Evolutionary conservation across 2,113 vertebrate genomes (phyloP).

Genomic region (Mus spicilegus): DNA sequence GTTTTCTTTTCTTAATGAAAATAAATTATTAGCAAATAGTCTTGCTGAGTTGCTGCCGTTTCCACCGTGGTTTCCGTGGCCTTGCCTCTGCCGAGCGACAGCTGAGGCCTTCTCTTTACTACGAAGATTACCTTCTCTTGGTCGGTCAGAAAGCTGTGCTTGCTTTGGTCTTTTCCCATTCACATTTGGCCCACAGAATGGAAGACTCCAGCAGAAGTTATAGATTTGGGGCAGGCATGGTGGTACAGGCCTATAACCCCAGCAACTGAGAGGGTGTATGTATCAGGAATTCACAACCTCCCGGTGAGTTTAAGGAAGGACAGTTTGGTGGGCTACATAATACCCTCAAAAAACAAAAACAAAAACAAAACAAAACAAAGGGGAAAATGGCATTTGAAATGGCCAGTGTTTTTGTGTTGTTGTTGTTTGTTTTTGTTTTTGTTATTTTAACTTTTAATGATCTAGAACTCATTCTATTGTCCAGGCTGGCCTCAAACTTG

Average conservation of each 20-base stretch:
- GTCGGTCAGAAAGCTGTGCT: neutral
- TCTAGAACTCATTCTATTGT: neutral
- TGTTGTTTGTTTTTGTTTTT: neutral
- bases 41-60: conserved; percentile 24
- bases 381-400: neutral
- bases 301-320: neutral
- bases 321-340: neutral
- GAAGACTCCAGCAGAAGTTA: neutral
- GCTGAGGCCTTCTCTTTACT: neutral
- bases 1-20: conserved; percentile 72
- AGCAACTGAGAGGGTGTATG: neutral
- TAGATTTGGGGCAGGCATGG: neutral
- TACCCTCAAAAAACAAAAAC: neutral
- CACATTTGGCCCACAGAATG: neutral
- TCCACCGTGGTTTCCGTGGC: conserved; percentile 21
- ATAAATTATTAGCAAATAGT: conserved; percentile 64
- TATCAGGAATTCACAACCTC: neutral
- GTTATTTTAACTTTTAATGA: neutral
- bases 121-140: neutral
- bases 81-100: conserved; percentile 12
- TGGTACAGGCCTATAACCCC: neutral
- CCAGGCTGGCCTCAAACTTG: neutral
- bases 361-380: neutral
- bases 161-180: neutral
- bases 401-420: neutral